Evolutionary conservation across 2,888 invertebrate genomes (phyloP), one percentile per base, ranked within the genome.

Genomic region (Xanthorhoe designata): DNA sequence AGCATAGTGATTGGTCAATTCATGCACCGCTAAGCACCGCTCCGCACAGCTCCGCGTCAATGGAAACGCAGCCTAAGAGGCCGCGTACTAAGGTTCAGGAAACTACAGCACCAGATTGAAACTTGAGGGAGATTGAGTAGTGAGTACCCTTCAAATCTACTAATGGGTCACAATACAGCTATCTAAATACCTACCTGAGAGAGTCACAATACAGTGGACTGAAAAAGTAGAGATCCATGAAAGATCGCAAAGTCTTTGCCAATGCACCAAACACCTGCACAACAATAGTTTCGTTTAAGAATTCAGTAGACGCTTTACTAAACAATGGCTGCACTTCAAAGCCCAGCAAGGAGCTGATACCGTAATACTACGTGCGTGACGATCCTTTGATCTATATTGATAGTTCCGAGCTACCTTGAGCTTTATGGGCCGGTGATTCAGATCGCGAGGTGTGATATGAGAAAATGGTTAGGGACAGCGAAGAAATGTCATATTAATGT

Each of bases 321-420:
- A 65, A 75, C 75, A 75, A 76, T 75, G 61, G 60, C 60, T 68
- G 69, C 64, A 59, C 68, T 64, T 69, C 61, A 45, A 42, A 17
- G 50, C 62, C 70, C 42, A 51, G 57, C 61, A 66, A 61, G 70
- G 66, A 35, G 13, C 32, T 15, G 65, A 63, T 70, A 67, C 69
- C 74, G 74, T 71, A 74, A 72, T 55, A 18, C 49, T 75, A 76
- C 77, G 77, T 74, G 77, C 77, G 77, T 74, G 77, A 56, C 63
- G 15, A 57, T 38, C 42, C 53, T 54, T 49, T 54, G 38, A 53
- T 61, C 38, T 52, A 59, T 59, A 59, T 51, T 51, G 59, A 59
- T 38, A 15, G 51, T 29, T 29, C 17, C 42, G 47, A 47, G 47
- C 29, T 32, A 49, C 57, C 57, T 58, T 58, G 57, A 32, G 49